phyloP scores from a whole-genome alignment of 2,888 invertebrate species.

The Oxytorus armatus region DNA sequence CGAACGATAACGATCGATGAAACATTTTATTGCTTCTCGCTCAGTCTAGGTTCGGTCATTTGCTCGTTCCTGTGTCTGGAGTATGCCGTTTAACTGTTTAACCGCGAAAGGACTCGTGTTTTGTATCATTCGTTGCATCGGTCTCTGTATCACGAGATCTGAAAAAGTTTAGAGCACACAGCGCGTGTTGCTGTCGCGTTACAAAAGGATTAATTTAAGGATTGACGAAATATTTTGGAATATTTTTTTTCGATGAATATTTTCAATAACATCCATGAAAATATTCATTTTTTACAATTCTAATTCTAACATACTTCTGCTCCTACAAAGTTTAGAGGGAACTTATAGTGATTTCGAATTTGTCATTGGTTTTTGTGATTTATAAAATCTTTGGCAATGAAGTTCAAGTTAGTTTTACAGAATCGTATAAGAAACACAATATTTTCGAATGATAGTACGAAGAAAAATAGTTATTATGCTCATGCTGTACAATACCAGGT shows the following conservation, averaged over 20 bases:
- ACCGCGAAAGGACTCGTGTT: background rate
- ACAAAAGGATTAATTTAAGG: too few relatives aligned
- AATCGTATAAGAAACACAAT: background rate
- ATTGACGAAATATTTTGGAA: too few relatives aligned
- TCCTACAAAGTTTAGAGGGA: too few relatives aligned
- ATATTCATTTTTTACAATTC: too few relatives aligned
- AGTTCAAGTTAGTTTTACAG: background rate
- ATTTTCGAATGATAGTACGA: background rate
- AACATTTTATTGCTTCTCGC: conserved; percentile 15
- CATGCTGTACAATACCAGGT: conserved; percentile 85
- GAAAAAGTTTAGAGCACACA: background rate
- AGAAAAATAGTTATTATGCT: conserved; percentile 6
- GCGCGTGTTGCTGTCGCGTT: background rate
- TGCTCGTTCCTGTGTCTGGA: background rate
- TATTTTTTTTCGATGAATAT: too few relatives aligned
- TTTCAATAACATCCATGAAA: too few relatives aligned
- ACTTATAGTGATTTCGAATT: too few relatives aligned
- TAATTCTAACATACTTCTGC: too few relatives aligned
- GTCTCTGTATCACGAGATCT: background rate
- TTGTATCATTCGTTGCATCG: background rate
- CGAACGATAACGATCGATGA: conserved; percentile 25
- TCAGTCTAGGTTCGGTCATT: background rate
- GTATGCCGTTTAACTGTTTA: background rate
- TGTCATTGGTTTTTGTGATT: too few relatives aligned
- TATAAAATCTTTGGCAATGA: too few relatives aligned